Conservation (phyloP, 1,140 invertebrate species). For the Cyclargus thomasi region DNA sequence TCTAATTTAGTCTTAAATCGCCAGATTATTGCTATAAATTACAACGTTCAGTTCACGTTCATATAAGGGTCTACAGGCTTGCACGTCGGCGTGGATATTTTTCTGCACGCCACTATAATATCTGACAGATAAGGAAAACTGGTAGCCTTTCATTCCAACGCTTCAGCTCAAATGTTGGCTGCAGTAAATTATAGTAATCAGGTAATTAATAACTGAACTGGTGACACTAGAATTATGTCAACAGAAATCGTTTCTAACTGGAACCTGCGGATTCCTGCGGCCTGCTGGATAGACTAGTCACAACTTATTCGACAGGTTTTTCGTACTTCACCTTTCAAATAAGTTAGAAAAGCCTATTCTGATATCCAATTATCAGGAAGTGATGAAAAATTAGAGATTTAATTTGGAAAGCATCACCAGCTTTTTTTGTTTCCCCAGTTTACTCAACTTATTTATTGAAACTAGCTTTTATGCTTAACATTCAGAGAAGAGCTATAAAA, state of each 20-base stretch:
- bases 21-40: neutral
- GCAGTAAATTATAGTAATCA: neutral
- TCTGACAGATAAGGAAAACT: neutral
- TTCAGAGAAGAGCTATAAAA: neutral
- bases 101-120: neutral
- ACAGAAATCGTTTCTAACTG: neutral
- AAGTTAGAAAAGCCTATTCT: no score
- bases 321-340: no score
- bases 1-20: neutral
- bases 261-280: neutral
- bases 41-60: neutral
- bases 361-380: no score
- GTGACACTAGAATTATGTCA: neutral
- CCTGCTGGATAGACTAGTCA: no score
- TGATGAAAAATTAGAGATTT: no score
- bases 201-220: slow-evolving; percentile 7
- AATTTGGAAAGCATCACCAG: no score
- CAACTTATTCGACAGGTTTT: no score
- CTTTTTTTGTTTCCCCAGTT: no score
- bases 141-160: neutral
- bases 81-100: neutral
- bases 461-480: no score
- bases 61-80: neutral
- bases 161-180: neutral
- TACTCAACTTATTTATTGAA: no score